Conservation (phyloP, 2,797 vertebrate species). For the Choloepus didactylus region DNA sequence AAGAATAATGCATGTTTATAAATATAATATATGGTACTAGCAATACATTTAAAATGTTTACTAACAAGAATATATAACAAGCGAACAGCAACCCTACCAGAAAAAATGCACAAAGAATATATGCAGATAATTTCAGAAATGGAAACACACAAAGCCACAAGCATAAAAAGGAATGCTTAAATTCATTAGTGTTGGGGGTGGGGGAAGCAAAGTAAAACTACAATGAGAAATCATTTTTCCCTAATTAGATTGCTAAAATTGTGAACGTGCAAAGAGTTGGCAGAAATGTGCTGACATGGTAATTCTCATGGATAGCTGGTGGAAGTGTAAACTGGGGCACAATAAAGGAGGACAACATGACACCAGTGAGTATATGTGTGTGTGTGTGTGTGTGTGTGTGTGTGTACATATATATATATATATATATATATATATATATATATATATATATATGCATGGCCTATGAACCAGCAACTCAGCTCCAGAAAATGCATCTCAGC, state of each 20-base stretch:
- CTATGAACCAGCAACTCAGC: not conserved
- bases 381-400: too few relatives aligned
- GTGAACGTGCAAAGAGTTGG: too few relatives aligned
- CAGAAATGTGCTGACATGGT: rapidly evolving
- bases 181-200: not conserved
- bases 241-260: not conserved
- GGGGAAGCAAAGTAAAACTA: not conserved
- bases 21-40: not conserved
- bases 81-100: not conserved
- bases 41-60: not conserved
- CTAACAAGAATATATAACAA: not conserved
- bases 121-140: not conserved
- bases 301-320: not conserved
- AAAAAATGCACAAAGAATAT: not conserved
- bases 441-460: too few relatives aligned
- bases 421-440: too few relatives aligned
- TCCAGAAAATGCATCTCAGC: not conserved
- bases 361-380: too few relatives aligned
- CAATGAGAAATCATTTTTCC: not conserved
- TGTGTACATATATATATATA: too few relatives aligned
- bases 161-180: not conserved
- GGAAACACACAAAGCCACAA: not conserved
- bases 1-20: not conserved
- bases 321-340: rapidly evolving
- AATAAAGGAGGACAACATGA: not conserved